Base-by-base conservation (phyloP, 2,797 vertebrate genomes). In the Potorous gilbertii region DNA sequence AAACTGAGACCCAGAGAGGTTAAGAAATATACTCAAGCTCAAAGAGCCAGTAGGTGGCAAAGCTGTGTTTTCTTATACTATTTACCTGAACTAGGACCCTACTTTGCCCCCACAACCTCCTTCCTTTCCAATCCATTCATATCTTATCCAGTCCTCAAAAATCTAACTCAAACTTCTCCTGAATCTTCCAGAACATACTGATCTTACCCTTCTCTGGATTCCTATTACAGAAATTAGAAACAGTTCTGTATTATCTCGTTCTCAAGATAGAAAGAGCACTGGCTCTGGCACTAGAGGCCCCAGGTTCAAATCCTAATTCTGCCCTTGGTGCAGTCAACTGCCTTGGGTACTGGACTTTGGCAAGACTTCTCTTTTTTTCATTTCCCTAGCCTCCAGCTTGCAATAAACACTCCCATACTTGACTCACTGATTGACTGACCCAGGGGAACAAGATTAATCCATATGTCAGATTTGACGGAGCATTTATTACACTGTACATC, bases 391-490 rank as follows among this genome's bases (percentile, higher is more conserved):
- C 31, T 34, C 57, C 89, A 90, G 54, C 27, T 91, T 24, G 27
- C 91, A 56, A n/a, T 92, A 91, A 74, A 59, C 56, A 91, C 62
- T 90, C 59, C 46, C 89, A 92, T 93, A 97, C 54, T 31, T 95
- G 54, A 87, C 74, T 50, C 5, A 1, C 8, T 87, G 74, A 87
- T 55, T 59, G 90, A 97, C 46, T 94, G 74, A 94, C 93, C 93
- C 1, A 54, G 74, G 95, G n/a, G 52, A 92, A 93, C 55, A 93
- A 66, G 56, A 92, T 74, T 91, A 94, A 50, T 92, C 40, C 90
- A 29, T 56, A 96, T 55, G 34, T 87, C 52, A 95, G 55, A 96
- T 91, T 62, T 90, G 54, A 62, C 29, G 54, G 92, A 57, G 56
- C 95, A 96, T 93, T 93, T 90, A 90, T 54, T 56, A 92, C 18